Evolutionary conservation across 1,140 invertebrate genomes (phyloP), one percentile per base, ranked within the genome.

Genomic region (Drosophila ercepeae): DNA sequence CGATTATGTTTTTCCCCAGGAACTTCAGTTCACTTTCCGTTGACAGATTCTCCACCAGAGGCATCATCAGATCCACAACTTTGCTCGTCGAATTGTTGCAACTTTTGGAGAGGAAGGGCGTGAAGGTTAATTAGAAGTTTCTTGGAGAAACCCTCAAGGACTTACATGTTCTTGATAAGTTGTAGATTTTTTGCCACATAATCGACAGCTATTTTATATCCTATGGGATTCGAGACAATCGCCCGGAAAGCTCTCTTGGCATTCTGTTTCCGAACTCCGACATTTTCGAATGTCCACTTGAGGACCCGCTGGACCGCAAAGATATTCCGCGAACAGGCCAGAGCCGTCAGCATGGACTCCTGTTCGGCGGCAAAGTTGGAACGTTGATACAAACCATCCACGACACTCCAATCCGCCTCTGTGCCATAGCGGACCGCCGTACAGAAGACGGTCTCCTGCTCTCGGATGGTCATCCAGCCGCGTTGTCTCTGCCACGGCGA

Each of bases 11-110:
- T 1, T 16, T 19, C 34, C 16, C 34, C 0, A 53, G 23, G 14
- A 41, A 53, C 2, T n/a, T 2, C 34, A 53, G 4, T 3, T 53
- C 51, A 8, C 14, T n/a, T 3, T 19, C 2, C 11, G 13, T 53
- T 13, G 32, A 7, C 13, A 53, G 19, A 5, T 21, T n/a, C 13
- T 53, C 51, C 13, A 25, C 5, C 19, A 53, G 34, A 9, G 51
- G 51, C 21, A 9, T 25, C 51, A 53, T 3, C 1, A 53, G 21
- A 5, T 18, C 4, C 4, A 41, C 51, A 1, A 53, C 9, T 19
- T 41, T 39, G 51, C 11, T 41, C 19, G 51, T 53, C 4, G 51
- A 53, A 34, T 53, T 53, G 34, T 34, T 53, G 34, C 19, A 53
- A 4, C 51, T 53, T 53, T 46, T 36, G n/a, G 2, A 7, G 29